Conservation (phyloP, 2,113 vertebrate species). For the Nestor notabilis region DNA sequence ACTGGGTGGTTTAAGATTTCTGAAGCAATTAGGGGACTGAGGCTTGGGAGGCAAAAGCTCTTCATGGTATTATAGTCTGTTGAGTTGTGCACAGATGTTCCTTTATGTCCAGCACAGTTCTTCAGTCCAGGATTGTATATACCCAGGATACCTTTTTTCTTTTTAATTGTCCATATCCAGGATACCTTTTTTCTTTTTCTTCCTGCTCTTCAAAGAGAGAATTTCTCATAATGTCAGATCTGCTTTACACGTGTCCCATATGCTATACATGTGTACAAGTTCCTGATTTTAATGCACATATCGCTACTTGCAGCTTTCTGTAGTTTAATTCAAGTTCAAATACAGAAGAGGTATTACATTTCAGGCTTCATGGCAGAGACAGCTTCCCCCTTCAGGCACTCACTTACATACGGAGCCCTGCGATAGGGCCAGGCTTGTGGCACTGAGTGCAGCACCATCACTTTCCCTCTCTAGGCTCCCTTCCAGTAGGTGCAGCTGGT, state of each 20-base stretch:
- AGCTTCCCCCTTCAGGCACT: neutral
- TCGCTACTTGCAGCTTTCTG: neutral
- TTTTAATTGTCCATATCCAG: neutral
- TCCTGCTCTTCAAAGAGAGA: neutral
- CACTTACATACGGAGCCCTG: neutral
- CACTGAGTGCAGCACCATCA: neutral
- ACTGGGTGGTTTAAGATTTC: neutral
- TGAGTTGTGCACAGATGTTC: neutral
- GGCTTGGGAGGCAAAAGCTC: neutral
- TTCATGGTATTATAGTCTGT: neutral
- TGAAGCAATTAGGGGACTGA: neutral
- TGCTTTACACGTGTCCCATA: neutral
- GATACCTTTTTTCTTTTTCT: neutral
- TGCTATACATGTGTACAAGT: neutral
- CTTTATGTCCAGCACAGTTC: neutral
- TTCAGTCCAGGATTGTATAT: neutral
- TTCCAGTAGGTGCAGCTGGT: constrained; percentile 4
- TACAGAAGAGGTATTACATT: neutral
- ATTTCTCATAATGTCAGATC: neutral
- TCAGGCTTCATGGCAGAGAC: neutral
- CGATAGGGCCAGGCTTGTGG: neutral
- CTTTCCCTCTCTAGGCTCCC: neutral
- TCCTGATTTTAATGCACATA: neutral
- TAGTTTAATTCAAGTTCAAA: neutral
- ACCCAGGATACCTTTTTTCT: neutral